Percentiles rank a stretch among this genome's conserved stretches.
Conservation (phyloP, 2,113 vertebrate genomes). For the Calyptomena viridis region DNA sequence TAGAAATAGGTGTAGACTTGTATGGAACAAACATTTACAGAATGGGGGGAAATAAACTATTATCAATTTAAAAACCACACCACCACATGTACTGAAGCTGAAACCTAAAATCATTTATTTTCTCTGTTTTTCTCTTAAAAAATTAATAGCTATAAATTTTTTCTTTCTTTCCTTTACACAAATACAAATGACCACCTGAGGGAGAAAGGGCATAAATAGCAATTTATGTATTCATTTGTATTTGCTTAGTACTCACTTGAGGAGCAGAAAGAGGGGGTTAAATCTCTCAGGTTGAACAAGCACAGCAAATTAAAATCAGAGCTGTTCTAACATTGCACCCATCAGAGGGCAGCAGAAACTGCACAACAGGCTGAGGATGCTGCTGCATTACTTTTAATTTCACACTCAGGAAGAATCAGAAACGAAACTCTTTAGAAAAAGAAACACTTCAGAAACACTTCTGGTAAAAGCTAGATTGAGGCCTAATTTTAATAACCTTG, state of each 20-base stretch:
- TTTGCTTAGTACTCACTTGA: neutral
- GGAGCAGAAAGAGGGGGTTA: neutral
- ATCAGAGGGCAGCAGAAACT: constrained; percentile 43
- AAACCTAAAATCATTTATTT: neutral
- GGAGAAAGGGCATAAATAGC: neutral
- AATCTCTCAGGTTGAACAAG: neutral
- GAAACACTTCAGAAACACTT: neutral
- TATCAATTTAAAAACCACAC: too few relatives aligned
- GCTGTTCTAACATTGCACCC: neutral
- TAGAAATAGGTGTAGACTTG: too few relatives aligned
- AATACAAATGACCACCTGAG: neutral
- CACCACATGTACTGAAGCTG: too few relatives aligned
- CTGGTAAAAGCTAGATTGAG: neutral
- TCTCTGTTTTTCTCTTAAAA: neutral
- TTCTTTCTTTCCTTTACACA: neutral
- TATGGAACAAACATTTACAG: too few relatives aligned
- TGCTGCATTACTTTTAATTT: neutral
- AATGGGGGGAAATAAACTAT: too few relatives aligned
- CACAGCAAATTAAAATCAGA: neutral
- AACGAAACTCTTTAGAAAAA: neutral
- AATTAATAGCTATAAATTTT: fast-evolving
- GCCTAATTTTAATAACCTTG: neutral
- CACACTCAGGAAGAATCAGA: neutral
- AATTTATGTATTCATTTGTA: neutral
- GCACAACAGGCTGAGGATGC: neutral